These are phyloP conservation scores for Tachysurus fulvidraco DNA, from an alignment of 2,113 vertebrate species.

Conservation along the genomic window DNA sequence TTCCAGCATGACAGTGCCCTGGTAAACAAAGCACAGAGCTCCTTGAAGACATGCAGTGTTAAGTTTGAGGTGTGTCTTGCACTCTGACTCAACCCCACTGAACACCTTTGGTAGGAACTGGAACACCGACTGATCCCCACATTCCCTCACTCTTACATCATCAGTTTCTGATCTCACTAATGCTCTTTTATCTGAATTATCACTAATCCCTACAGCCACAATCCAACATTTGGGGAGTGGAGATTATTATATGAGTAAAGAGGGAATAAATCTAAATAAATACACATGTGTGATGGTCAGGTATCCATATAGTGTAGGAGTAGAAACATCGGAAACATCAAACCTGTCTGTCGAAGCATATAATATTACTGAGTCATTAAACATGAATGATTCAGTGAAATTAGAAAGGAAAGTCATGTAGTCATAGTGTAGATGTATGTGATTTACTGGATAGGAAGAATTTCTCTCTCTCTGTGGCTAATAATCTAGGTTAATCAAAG, in stretches of 20 bases:
- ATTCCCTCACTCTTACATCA: too few species aligned
- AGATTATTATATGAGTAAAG: too few species aligned
- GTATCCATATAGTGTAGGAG: too few species aligned
- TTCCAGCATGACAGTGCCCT: background rate
- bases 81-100: background rate
- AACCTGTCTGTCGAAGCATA: too few species aligned
- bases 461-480: background rate
- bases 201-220: background rate
- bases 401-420: background rate
- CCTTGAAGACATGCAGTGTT: background rate
- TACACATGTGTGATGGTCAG: too few species aligned
- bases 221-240: background rate
- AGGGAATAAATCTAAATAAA: too few species aligned
- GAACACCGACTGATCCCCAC: background rate
- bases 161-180: background rate
- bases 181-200: background rate
- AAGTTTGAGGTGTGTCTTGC: background rate
- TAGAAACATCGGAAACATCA: too few species aligned
- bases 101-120: background rate
- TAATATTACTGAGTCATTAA: background rate
- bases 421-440: too few species aligned
- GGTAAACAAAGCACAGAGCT: background rate
- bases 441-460: too few species aligned
- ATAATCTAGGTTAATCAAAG: too few species aligned
- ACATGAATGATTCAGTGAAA: background rate